Evolutionary conservation across 2,797 vertebrate species (phyloP).

Genomic region (Siniperca obscura): DNA sequence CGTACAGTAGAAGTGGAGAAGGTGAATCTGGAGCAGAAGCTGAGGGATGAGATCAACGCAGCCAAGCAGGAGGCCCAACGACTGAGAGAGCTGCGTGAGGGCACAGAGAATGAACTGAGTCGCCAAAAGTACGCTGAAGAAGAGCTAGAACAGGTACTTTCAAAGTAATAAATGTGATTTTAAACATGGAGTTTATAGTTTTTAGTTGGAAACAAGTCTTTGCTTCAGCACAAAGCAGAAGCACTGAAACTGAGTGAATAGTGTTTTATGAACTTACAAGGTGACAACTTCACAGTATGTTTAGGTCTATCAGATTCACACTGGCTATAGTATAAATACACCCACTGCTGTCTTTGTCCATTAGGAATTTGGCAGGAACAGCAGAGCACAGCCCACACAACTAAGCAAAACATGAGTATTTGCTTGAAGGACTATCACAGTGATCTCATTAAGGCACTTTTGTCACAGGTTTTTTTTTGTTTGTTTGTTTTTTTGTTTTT

Average conservation of each 20-base stretch:
- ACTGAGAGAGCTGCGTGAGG: constrained; percentile 93
- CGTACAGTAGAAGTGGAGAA: constrained; percentile 98
- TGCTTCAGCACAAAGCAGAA: background rate
- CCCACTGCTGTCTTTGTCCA: constrained; percentile 63
- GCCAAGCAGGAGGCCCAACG: constrained; percentile 98
- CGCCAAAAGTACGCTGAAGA: constrained; percentile 97
- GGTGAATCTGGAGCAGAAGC: constrained; percentile 96
- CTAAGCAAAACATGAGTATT: constrained; percentile 39
- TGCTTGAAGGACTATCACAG: constrained; percentile 37
- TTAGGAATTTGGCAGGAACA: constrained; percentile 59
- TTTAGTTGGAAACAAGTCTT: too few relatives aligned
- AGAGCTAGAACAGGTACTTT: constrained; percentile 93
- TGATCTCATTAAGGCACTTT: constrained; percentile 34
- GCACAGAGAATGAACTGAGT: constrained; percentile 96
- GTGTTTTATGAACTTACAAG: constrained; percentile 16
- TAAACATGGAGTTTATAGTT: background rate
- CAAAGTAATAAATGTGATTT: background rate
- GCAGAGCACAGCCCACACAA: constrained; percentile 57
- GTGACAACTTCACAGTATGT: constrained; percentile 52
- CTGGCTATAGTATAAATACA: constrained; percentile 61
- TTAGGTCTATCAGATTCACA: constrained; percentile 52
- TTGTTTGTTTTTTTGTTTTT: constrained; percentile 5
- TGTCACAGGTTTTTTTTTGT: constrained; percentile 3
- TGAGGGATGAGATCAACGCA: constrained; percentile 95
- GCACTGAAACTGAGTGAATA: constrained; percentile 6